phyloP scores from a whole-genome alignment of 2,797 vertebrate genomes.

The Sarcophilus harrisii region DNA sequence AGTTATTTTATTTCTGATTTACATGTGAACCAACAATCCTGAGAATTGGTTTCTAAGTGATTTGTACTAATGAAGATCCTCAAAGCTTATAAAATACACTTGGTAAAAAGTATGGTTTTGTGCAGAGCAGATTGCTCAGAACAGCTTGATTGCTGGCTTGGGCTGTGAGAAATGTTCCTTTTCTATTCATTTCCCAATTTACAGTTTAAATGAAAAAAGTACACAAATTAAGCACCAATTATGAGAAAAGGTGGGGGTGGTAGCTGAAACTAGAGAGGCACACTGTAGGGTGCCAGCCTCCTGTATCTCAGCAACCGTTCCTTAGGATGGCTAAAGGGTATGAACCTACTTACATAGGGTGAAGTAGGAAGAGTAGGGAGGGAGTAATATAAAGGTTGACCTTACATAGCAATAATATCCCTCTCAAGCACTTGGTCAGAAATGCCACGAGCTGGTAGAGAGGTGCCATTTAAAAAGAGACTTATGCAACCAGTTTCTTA shows the following conservation, averaged over 20 bases:
- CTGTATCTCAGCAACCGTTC: constrained; percentile 70
- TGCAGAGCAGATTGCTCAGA: not conserved
- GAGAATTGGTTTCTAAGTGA: constrained; percentile 29
- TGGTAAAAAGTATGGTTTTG: not conserved
- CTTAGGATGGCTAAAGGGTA: not conserved
- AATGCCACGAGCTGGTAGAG: not conserved
- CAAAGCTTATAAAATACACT: not conserved
- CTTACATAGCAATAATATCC: not conserved
- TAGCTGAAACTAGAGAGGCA: not conserved
- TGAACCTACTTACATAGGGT: not conserved
- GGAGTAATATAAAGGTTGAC: not conserved
- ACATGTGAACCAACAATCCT: constrained; percentile 43
- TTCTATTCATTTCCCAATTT: constrained; percentile 26
- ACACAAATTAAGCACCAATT: constrained; percentile 55
- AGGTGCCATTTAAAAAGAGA: not conserved
- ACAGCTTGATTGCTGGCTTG: constrained; percentile 32
- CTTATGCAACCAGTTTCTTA: not conserved
- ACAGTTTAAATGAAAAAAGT: constrained; percentile 64
- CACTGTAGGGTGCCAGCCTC: not conserved
- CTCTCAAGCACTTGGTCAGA: not conserved
- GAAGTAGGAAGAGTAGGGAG: not conserved
- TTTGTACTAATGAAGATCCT: not conserved
- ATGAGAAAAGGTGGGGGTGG: constrained; percentile 46
- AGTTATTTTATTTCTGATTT: constrained; percentile 45
- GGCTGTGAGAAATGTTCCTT: constrained; percentile 38